A percentile compares a stretch with the other conserved stretches of the same genome.
These are phyloP conservation scores for Leucopsar rothschildi DNA, from an alignment of 2,113 vertebrate genomes.

Conservation along the genomic window DNA sequence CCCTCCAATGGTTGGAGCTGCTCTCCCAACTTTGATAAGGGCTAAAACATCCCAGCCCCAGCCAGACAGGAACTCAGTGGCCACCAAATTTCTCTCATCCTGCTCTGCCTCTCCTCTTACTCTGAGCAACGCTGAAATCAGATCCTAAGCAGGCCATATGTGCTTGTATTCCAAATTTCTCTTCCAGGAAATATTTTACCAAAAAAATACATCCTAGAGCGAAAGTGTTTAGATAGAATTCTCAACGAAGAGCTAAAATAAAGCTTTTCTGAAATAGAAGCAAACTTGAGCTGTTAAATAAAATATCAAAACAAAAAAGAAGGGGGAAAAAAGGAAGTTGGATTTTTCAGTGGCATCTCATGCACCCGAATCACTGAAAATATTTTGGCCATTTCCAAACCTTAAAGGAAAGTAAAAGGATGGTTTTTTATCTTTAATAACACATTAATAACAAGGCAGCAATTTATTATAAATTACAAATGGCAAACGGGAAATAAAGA, in stretches of 20 bases:
- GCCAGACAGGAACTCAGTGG: constrained; percentile 74
- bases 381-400: not conserved
- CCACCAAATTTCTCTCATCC: constrained; percentile 73
- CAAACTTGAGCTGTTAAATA: constrained; percentile 6
- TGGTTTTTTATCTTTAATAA: not conserved
- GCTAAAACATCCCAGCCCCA: constrained; percentile 74
- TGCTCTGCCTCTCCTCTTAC: constrained; percentile 52
- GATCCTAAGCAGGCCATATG: constrained; percentile 51
- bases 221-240: constrained; percentile 10
- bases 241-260: constrained; percentile 24
- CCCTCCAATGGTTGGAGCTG: constrained; percentile 72
- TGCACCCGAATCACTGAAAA: not conserved
- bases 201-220: not conserved
- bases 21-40: constrained; percentile 79
- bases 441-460: not conserved
- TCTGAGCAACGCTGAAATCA: constrained; percentile 55
- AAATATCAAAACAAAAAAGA: not conserved
- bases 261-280: not conserved
- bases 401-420: not conserved
- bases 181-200: constrained; percentile 24
- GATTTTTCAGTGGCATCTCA: not conserved
- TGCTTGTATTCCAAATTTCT: constrained; percentile 20
- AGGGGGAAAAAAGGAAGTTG: not conserved
- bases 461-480: not conserved
- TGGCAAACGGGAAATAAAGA: not conserved